A percentile compares a stretch with the other conserved stretches of the same genome.
phyloP scores from a whole-genome alignment of 37 sponge, comb jelly and placozoan species.

The Agelas oroides region DNA sequence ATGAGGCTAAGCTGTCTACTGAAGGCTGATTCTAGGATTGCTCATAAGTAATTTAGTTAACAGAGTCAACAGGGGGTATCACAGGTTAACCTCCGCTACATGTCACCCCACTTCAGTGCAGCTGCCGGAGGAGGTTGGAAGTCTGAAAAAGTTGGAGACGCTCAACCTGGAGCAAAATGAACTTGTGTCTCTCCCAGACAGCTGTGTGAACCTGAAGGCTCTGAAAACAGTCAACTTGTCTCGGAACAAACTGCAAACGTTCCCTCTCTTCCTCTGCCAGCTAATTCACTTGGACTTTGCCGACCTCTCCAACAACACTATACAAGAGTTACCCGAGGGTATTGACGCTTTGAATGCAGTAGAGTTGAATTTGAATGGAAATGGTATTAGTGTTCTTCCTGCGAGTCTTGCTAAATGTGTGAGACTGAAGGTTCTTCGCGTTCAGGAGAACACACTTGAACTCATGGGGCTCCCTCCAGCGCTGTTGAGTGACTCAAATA shows the following conservation, averaged over 20 bases:
- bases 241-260: conserved; percentile 47
- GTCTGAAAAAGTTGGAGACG: conserved; percentile 74
- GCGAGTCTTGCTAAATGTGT: conserved; percentile 52
- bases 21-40: too few species aligned
- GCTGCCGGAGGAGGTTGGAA: conserved; percentile 60
- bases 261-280: conserved; percentile 69
- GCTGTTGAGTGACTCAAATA: conserved; percentile 57
- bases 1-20: too few species aligned
- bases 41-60: too few species aligned
- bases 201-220: conserved; percentile 28
- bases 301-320: conserved; percentile 66
- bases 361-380: conserved; percentile 81
- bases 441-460: conserved; percentile 77
- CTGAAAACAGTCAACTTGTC: conserved; percentile 72
- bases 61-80: too few species aligned
- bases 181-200: conserved; percentile 61
- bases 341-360: conserved; percentile 59
- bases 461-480: conserved; percentile 61
- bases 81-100: too few species aligned
- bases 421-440: conserved; percentile 79
- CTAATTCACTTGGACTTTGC: conserved; percentile 63
- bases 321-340: conserved; percentile 53
- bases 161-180: conserved; percentile 51
- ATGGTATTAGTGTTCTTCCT: conserved; percentile 65
- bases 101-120: conserved; percentile 41